Evolutionary conservation across 1,140 invertebrate genomes (phyloP).

Genomic region (Eueides isabella): DNA sequence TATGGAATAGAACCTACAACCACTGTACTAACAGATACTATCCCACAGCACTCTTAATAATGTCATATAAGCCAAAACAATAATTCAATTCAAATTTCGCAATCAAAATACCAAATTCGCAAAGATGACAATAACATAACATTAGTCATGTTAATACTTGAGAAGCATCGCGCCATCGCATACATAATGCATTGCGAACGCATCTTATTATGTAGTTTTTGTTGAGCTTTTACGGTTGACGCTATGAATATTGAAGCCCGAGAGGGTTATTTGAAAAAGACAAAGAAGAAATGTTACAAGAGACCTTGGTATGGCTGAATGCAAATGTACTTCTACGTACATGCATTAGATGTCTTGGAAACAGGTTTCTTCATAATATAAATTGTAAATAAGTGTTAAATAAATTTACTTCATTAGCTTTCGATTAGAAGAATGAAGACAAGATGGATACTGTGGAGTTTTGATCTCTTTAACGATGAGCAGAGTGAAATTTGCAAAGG

Average conservation of each 20-base stretch:
- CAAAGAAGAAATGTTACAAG: not conserved
- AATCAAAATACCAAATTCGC: conserved; percentile 10
- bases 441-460: too few species aligned
- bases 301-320: not conserved
- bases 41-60: not conserved
- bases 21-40: too few species aligned
- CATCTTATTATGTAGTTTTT: conserved; percentile 13
- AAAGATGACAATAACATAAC: conserved; percentile 5
- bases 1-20: too few species aligned
- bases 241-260: conserved; percentile 4
- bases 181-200: conserved; percentile 9
- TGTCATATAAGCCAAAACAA: not conserved
- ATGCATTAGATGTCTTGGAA: not conserved
- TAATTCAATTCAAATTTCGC: not conserved
- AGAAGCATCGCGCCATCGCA: not conserved
- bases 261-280: conserved; percentile 1
- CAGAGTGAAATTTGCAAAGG: too few species aligned
- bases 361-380: not conserved
- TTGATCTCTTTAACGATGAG: too few species aligned
- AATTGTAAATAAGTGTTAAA: too few species aligned
- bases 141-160: not conserved
- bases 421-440: too few species aligned
- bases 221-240: conserved; percentile 9
- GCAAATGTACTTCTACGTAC: not conserved
- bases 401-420: too few species aligned